Base-by-base conservation (phyloP, 2,888 invertebrate genomes). In the Dolichomitus sp. region DNA sequence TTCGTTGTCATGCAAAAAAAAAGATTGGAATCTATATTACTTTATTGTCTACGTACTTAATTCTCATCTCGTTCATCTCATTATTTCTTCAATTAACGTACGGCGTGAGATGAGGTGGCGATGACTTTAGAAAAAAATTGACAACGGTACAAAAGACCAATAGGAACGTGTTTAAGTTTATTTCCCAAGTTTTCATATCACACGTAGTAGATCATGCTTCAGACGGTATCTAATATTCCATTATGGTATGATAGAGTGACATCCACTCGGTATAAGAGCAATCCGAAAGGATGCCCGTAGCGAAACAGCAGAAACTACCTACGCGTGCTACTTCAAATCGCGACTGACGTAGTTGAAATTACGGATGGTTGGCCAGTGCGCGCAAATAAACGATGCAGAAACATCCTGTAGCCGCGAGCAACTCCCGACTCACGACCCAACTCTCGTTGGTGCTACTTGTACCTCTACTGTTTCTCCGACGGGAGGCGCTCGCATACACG, bases 261-360 rank as follows among this genome's bases (percentile, higher is more conserved):
- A 68, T 37, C 11, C 30, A 27, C 57, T n/a, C 57, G 57, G 57
- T 27, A 57, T 27, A 27, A 59, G 54, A 27, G 57, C 14, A 14
- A 33, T n/a, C 33, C 33, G 33, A 33, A 59, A n/a, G n/a, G 33
- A 30, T 30, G 52, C 9, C 54, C 27, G 0, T 52, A 40, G 23
- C 12, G 54, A 40, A 69, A 17, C 52, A 54, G 52, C 17, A 9
- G 17, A n/a, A 27, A 23, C 40, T 30, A 57, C 42, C 42, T 57
- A 42, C 37, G 14, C 30, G 27, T 30, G 63, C 14, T 50, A 48
- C 66, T 79, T 27, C n/a, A 66, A 81, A 80, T 83, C 72, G 65
- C 66, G 66, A 80, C 63, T 70, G 81, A 79, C 77, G 77, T 69
- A 40, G 77, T 68, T 72, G 74, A 72, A 81, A 85, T 81, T 72